A percentile compares a stretch with the other conserved stretches of the same genome.
phyloP scores from a whole-genome alignment of 2,888 invertebrate genomes.

The Gari tellinella region DNA sequence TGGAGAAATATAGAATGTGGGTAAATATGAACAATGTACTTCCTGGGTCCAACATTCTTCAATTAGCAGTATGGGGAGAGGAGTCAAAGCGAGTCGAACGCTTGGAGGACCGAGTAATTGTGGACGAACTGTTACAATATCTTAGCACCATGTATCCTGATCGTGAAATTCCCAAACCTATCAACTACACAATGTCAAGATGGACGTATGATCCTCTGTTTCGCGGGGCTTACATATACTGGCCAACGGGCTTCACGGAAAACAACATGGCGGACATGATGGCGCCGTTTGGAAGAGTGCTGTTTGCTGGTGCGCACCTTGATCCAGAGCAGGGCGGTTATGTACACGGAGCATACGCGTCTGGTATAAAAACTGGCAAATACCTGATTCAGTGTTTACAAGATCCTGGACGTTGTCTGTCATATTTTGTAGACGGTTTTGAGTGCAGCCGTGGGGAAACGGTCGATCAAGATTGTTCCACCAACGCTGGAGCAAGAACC shows the following conservation, averaged over 20 bases:
- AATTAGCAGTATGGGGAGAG: slow-evolving; percentile 24
- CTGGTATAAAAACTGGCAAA: not conserved
- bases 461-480: too few relatives aligned
- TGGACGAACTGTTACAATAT: slow-evolving; percentile 27
- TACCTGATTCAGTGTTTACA: not conserved
- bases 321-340: not conserved
- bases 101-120: slow-evolving; percentile 21
- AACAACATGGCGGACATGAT: slow-evolving; percentile 23
- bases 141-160: slow-evolving; percentile 38
- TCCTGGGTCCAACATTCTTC: slow-evolving; percentile 31
- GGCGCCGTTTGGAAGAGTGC: slow-evolving; percentile 41
- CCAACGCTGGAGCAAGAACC: too few relatives aligned
- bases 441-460: too few relatives aligned
- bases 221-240: slow-evolving; percentile 43
- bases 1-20: too few relatives aligned
- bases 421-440: too few relatives aligned
- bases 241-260: slow-evolving; percentile 35
- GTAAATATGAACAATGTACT: too few relatives aligned
- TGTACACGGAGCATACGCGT: not conserved
- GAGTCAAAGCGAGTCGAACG: slow-evolving; percentile 41
- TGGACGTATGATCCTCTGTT: slow-evolving; percentile 40
- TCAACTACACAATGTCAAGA: slow-evolving; percentile 24
- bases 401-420: too few relatives aligned
- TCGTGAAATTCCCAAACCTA: slow-evolving; percentile 8
- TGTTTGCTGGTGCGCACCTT: slow-evolving; percentile 55